phyloP scores from a whole-genome alignment of 2,888 invertebrate genomes.

The Nipponacmea schrenckii region DNA sequence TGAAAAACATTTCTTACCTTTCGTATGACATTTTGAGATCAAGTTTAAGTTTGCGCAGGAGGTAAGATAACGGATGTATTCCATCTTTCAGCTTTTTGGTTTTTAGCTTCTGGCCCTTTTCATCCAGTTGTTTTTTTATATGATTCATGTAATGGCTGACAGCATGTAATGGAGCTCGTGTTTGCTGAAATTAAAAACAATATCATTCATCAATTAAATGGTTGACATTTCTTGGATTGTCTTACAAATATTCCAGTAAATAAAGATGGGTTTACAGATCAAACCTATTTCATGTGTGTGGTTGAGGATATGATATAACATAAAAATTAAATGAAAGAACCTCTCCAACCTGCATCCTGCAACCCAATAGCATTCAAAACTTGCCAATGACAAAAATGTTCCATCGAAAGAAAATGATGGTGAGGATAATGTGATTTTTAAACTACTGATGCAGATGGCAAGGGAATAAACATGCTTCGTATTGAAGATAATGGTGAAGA shows the following conservation, averaged over 20 bases:
- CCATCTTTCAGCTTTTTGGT: constrained; percentile 31
- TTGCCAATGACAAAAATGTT: not conserved
- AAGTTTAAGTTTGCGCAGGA: constrained; percentile 85
- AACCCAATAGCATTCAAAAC: not conserved
- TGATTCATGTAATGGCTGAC: constrained; percentile 49
- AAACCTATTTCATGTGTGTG: not conserved
- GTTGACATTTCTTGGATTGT: not conserved
- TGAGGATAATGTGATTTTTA: not conserved
- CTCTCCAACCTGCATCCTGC: too few relatives aligned
- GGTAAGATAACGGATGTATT: constrained; percentile 90
- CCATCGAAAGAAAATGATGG: not conserved
- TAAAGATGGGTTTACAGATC: not conserved
- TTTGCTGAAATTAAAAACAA: constrained; percentile 41
- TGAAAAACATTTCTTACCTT: constrained; percentile 73
- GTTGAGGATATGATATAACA: too few relatives aligned
- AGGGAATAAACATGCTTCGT: too few relatives aligned
- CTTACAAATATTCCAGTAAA: not conserved
- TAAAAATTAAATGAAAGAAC: too few relatives aligned
- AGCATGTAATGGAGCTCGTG: constrained; percentile 48
- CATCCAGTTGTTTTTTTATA: constrained; percentile 40
- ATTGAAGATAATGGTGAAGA: too few relatives aligned
- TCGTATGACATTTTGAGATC: constrained; percentile 89
- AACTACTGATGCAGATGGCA: too few relatives aligned
- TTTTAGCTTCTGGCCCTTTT: constrained; percentile 16
- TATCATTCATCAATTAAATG: not conserved